A percentile compares a stretch with the other conserved stretches of the same genome.
phyloP scores from a whole-genome alignment of 2,113 vertebrate species.

The Archilochus colubris region DNA sequence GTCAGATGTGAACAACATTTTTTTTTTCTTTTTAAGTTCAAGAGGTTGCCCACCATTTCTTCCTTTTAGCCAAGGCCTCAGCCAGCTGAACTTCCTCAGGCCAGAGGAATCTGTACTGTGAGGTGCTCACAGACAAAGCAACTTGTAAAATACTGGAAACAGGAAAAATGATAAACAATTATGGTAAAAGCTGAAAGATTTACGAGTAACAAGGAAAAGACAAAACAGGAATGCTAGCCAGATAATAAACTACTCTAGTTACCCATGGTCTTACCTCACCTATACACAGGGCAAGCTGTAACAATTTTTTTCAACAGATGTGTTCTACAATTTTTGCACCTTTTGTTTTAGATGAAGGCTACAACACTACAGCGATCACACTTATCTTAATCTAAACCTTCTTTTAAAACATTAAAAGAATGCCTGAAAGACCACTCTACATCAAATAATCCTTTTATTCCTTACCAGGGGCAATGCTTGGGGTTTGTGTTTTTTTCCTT shows the following conservation, averaged over 20 bases:
- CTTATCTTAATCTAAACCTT: not conserved
- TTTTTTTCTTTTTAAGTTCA: conserved; percentile 81
- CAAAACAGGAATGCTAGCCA: conserved; percentile 69
- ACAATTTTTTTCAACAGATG: not conserved
- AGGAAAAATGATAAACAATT: conserved; percentile 88
- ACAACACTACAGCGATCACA: not conserved
- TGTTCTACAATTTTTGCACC: not conserved
- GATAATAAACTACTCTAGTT: conserved; percentile 40
- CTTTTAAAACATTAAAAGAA: not conserved
- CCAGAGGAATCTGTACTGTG: conserved; percentile 85
- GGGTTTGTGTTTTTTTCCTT: not conserved
- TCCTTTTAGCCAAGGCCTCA: conserved; percentile 84
- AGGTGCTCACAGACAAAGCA: conserved; percentile 82
- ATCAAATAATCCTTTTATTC: not conserved
- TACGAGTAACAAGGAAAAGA: conserved; percentile 79
- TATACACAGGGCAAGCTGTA: not conserved
- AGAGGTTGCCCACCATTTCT: conserved; percentile 91
- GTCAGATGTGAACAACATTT: conserved; percentile 59
- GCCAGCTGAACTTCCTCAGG: conserved; percentile 89
- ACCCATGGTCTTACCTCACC: not conserved
- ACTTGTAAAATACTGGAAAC: conserved; percentile 87
- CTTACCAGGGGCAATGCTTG: not conserved
- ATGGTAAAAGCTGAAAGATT: conserved; percentile 87
- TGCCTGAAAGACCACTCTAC: not conserved
- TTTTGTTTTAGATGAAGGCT: conserved; percentile 2